Base-by-base conservation (phyloP, 2,888 invertebrate genomes). In the Diarsia rubi region DNA sequence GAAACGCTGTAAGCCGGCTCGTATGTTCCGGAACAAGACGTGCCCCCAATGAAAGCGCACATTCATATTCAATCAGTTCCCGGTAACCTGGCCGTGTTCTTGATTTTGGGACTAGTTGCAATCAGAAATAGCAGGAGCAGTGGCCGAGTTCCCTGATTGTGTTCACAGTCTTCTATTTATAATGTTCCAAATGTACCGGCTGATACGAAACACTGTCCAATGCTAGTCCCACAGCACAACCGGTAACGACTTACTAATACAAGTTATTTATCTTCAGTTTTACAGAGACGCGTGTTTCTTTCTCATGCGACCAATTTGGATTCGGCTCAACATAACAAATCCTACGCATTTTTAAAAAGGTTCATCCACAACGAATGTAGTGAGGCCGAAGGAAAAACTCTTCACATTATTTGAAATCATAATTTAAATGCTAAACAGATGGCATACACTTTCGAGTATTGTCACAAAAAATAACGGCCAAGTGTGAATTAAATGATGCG, bases 91-190 rank as follows among this genome's bases (percentile, higher is more conserved):
- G 89, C 91, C 93, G 92, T 92, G 93, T 91, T 94, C 93, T 92
- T 93, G 93, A 93, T 93, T 92, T 89, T 88, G 88, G 91, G 89
- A 91, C 92, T 90, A 92, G 91, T 92, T 92, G 87, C 91, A 90
- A 90, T 92, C 93, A 91, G 88, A 95, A 95, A 95, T 95, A 95
- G 93, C 93, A 92, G 90, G 91, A 95, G 92, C 93, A 93, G 92
- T 93, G 93, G 90, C 94, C 93, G 93, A 92, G 90, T 91, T 93
- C 78, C 89, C 90, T 90, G 89, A 92, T 92, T 91, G 89, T 92
- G 88, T 91, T 87, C 88, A 90, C 91, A 93, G 90, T 92, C 92
- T 91, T 93, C 94, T 95, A 95, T 94, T 94, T 94, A 92, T 94
- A 94, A 92, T 91, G 88, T 86, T 86, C 89, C 82, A 78, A 83